Conservation (phyloP, 1,140 invertebrate genomes). For the Triops longicaudatus region DNA sequence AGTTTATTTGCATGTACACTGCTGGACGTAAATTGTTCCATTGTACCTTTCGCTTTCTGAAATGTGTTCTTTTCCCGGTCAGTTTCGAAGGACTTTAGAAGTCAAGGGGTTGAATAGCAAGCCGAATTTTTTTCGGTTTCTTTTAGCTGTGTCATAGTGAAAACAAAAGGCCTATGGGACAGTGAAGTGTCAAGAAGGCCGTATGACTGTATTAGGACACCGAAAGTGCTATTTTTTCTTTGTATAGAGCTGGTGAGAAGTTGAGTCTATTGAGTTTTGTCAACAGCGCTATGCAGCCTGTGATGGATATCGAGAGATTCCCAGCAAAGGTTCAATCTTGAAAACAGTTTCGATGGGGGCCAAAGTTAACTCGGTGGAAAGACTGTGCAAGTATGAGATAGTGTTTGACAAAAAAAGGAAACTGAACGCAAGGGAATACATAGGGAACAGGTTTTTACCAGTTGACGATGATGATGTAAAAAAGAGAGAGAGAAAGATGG, state of each 20-base stretch:
- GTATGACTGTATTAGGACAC: not conserved
- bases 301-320: not conserved
- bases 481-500: not conserved
- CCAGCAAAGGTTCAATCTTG: not conserved
- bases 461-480: conserved; percentile 1
- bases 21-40: no score
- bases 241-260: not conserved
- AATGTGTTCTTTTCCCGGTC: not conserved
- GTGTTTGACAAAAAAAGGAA: not conserved
- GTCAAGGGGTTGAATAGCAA: not conserved
- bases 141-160: conserved; percentile 7
- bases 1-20: not conserved
- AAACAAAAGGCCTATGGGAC: not conserved
- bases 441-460: conserved; percentile 8
- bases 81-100: not conserved
- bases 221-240: not conserved
- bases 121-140: not conserved
- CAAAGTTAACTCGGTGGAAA: not conserved
- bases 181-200: not conserved
- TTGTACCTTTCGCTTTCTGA: not conserved
- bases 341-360: not conserved
- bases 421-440: not conserved
- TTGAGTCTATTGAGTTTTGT: not conserved
- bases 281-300: not conserved
- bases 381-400: not conserved